Conservation (phyloP, 2,113 vertebrate genomes). For the Hippoglossus stenolepis region DNA sequence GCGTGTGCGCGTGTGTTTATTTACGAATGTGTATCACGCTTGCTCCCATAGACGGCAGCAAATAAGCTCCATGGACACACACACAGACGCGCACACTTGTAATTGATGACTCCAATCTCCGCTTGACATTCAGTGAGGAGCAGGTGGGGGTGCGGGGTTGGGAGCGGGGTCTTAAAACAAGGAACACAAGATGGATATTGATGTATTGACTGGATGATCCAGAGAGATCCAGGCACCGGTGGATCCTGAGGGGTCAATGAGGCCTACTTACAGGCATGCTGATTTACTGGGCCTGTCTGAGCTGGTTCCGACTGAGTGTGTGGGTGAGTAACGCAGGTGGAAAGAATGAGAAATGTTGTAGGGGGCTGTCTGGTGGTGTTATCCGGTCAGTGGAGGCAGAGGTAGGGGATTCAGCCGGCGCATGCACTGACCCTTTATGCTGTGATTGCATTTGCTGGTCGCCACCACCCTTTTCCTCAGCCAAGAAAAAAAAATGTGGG, state of each 20-base stretch:
- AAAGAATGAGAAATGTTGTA: constrained; percentile 45
- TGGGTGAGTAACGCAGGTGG: constrained; percentile 53
- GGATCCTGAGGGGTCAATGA: constrained; percentile 76
- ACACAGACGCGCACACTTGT: constrained; percentile 26
- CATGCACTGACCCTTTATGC: constrained; percentile 51
- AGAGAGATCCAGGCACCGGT: constrained; percentile 68
- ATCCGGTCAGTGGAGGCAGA: constrained; percentile 39
- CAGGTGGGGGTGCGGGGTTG: constrained; percentile 30
- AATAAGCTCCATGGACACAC: constrained; percentile 22
- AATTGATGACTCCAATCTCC: constrained; percentile 76
- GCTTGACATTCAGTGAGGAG: constrained; percentile 70
- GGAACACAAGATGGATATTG: constrained; percentile 75
- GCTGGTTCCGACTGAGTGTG: constrained; percentile 39
- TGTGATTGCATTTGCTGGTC: constrained; percentile 57
- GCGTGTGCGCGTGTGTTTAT: constrained; percentile 36
- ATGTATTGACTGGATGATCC: constrained; percentile 78
- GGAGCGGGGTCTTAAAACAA: constrained; percentile 62
- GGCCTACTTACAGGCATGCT: constrained; percentile 76
- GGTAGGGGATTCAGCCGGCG: constrained; percentile 41
- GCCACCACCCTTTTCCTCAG: constrained; percentile 22
- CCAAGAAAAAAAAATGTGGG: constrained; percentile 10
- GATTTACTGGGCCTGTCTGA: constrained; percentile 74
- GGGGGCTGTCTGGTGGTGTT: constrained; percentile 35
- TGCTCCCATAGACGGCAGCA: constrained; percentile 36
- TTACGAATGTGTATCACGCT: constrained; percentile 31